Percentiles rank a stretch among this genome's conserved stretches.
Evolutionary conservation across 37 sponge, comb jelly and placozoan genomes (phyloP).

Genomic region (Tethya wilhelma): DNA sequence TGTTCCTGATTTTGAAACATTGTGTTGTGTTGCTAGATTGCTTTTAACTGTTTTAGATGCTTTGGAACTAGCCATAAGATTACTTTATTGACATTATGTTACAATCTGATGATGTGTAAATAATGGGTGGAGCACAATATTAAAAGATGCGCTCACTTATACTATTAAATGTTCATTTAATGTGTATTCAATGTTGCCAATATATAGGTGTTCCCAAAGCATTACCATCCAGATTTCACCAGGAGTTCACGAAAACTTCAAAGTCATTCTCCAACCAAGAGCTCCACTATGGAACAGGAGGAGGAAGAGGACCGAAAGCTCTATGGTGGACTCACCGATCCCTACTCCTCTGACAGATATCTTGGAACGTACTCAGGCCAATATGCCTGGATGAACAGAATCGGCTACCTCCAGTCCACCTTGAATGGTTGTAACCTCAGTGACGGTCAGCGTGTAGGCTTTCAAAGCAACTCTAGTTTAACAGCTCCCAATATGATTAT

Average conservation of each 20-base stretch:
- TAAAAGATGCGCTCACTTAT: no score
- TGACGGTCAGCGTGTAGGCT: background rate
- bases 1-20: no score
- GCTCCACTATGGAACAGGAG: no score
- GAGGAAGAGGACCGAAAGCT: constrained; percentile 37
- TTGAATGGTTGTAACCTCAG: constrained; percentile 19
- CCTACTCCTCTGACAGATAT: background rate
- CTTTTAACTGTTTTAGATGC: no score
- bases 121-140: no score
- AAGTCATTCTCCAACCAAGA: background rate
- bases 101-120: no score
- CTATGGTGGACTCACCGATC: constrained; percentile 25
- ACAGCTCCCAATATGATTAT: no score
- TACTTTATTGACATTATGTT: no score
- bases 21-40: no score
- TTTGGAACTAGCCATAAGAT: no score
- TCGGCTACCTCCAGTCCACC: background rate
- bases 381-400: constrained; percentile 17
- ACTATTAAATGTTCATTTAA: no score
- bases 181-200: no score
- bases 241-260: background rate
- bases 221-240: constrained; percentile 41
- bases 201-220: constrained; percentile 33
- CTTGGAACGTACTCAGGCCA: constrained; percentile 7
- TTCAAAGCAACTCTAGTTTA: constrained; percentile 8